These are phyloP conservation scores for Cerastis leucographa DNA, from an alignment of 2,888 invertebrate genomes.

Conservation along the genomic window DNA sequence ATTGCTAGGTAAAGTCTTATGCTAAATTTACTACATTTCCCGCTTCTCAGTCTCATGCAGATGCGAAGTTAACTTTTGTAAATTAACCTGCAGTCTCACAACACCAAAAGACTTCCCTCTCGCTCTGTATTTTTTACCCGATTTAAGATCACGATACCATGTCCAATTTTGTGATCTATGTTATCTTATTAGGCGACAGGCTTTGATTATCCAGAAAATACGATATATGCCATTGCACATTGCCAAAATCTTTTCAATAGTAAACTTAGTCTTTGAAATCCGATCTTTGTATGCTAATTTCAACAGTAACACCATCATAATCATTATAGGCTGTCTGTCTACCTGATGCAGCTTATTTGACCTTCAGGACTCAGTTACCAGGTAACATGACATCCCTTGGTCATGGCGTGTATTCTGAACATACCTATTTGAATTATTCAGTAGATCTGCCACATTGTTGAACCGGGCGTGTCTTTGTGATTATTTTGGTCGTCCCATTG, in stretches of 20 bases:
- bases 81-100: too few relatives aligned
- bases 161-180: background rate
- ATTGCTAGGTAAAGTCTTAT: background rate
- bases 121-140: too few relatives aligned
- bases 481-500: constrained; percentile 57
- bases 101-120: background rate
- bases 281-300: background rate
- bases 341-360: background rate
- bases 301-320: background rate
- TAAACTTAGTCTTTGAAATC: background rate
- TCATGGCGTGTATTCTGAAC: constrained; percentile 19
- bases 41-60: too few relatives aligned
- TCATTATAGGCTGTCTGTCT: background rate
- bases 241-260: background rate
- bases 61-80: background rate
- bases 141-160: background rate
- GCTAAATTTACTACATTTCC: background rate
- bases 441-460: constrained; percentile 35
- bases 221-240: background rate
- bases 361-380: background rate
- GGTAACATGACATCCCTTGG: too few relatives aligned
- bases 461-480: constrained; percentile 38
- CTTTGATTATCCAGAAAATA: background rate
- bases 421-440: constrained; percentile 42
- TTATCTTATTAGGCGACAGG: background rate